These are phyloP conservation scores for Ceyx melanurus DNA, from an alignment of 2,113 vertebrate species.

Conservation along the genomic window DNA sequence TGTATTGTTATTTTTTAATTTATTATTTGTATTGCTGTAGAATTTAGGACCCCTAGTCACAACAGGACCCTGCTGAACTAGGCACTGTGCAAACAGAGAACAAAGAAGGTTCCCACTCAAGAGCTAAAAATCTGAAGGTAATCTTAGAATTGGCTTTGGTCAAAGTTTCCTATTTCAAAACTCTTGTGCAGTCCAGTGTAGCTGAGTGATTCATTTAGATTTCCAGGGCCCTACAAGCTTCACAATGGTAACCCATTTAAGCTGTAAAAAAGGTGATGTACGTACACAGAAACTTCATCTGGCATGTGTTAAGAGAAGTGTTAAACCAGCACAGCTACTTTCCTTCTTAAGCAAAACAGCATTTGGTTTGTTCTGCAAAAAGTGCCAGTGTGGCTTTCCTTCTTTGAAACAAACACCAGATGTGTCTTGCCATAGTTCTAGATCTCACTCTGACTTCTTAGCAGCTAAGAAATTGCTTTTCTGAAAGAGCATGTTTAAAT, in stretches of 20 bases:
- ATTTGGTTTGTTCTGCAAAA: constrained; percentile 5
- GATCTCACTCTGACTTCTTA: constrained; percentile 7
- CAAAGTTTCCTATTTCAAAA: background rate
- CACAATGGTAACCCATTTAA: background rate
- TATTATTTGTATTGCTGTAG: constrained; percentile 56
- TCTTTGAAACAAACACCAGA: background rate
- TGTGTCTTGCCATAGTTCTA: background rate
- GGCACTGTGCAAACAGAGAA: constrained; percentile 45
- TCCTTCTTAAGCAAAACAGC: background rate
- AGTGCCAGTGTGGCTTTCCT: background rate
- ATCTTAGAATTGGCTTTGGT: background rate
- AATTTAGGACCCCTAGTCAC: constrained; percentile 31
- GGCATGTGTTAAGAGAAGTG: background rate
- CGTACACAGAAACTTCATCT: background rate
- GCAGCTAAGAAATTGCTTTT: constrained; percentile 37
- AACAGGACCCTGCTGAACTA: constrained; percentile 38
- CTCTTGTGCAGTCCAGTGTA: background rate
- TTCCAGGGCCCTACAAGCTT: background rate
- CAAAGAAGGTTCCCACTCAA: background rate
- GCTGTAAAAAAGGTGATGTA: constrained; percentile 9
- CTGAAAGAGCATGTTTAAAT: background rate
- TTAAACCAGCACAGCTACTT: background rate
- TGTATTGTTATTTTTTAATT: constrained; percentile 29
- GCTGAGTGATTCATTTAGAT: background rate
- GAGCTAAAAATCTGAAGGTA: background rate